Conservation (phyloP, 2,888 invertebrate genomes). For the Drosophila ochracea region DNA sequence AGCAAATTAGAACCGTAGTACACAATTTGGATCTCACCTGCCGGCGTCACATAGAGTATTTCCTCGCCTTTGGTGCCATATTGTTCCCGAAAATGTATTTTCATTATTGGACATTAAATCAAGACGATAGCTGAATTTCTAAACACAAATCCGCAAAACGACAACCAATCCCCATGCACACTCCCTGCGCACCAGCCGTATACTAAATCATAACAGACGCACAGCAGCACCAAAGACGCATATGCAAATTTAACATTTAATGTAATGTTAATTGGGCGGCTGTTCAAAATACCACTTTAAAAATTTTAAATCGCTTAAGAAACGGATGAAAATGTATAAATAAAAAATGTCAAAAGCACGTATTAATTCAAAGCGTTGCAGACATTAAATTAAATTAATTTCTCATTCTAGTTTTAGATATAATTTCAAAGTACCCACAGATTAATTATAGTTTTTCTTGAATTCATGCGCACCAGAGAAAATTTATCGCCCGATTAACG, state of each 20-base stretch:
- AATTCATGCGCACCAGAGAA: background rate
- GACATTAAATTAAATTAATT: background rate
- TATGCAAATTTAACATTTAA: slow-evolving; percentile 17
- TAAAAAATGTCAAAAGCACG: background rate
- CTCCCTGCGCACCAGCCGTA: slow-evolving; percentile 33
- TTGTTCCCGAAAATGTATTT: slow-evolving; percentile 85
- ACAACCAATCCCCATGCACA: slow-evolving; percentile 12
- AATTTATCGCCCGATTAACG: background rate
- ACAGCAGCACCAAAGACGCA: background rate
- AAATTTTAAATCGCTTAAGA: background rate
- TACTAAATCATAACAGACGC: slow-evolving; percentile 28
- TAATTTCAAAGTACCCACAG: background rate
- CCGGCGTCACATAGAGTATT: slow-evolving; percentile 85
- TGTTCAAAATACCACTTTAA: background rate
- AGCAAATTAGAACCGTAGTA: background rate
- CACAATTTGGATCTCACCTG: slow-evolving; percentile 72
- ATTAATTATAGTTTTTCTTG: background rate
- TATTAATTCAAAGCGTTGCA: background rate
- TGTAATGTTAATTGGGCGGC: slow-evolving; percentile 17
- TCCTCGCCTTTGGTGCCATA: slow-evolving; percentile 85
- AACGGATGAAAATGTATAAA: background rate
- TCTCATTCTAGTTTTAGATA: background rate
- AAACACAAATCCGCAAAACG: slow-evolving; percentile 17
- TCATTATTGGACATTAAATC: slow-evolving; percentile 77
- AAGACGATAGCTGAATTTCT: background rate